Conservation (phyloP, 2,888 invertebrate species). For the Tryphoninae sp. region DNA sequence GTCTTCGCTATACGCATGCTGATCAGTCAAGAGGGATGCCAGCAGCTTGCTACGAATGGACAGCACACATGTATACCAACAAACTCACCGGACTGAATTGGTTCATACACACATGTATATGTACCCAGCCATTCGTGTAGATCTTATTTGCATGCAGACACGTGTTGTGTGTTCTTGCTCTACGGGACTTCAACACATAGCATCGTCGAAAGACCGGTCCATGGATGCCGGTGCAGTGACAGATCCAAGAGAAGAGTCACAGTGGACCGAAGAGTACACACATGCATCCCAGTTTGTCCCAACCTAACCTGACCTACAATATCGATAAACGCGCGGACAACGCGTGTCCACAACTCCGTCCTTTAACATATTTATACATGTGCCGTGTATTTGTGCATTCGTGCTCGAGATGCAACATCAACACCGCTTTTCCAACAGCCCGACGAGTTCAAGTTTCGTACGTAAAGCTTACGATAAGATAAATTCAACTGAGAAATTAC, state of each 20-base stretch:
- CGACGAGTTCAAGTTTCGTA: not conserved
- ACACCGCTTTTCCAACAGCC: not conserved
- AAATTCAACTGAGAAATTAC: not conserved
- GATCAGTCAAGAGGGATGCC: constrained; percentile 19
- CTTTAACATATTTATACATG: not conserved
- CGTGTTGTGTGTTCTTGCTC: constrained; percentile 3
- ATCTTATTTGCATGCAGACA: constrained; percentile 39
- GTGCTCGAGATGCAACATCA: not conserved
- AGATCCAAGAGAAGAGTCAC: not conserved
- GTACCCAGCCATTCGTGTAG: not conserved
- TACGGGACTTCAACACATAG: not conserved
- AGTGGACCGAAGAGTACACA: not conserved
- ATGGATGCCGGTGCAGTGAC: not conserved
- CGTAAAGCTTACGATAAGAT: not conserved
- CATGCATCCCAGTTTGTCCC: not conserved
- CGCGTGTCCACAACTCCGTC: constrained; percentile 20
- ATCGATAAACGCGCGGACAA: constrained; percentile 5
- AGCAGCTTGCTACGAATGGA: constrained; percentile 3
- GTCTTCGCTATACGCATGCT: constrained; percentile 20
- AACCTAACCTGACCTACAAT: not conserved
- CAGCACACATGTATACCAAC: not conserved
- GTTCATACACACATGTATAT: not conserved
- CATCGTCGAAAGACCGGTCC: not conserved
- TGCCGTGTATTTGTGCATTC: not conserved
- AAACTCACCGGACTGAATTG: too few relatives aligned